Percentiles rank a stretch among this genome's conserved stretches.
Evolutionary conservation across 92 coral and sea anemone species (phyloP).

Genomic region (Isaurus tuberculatus): DNA sequence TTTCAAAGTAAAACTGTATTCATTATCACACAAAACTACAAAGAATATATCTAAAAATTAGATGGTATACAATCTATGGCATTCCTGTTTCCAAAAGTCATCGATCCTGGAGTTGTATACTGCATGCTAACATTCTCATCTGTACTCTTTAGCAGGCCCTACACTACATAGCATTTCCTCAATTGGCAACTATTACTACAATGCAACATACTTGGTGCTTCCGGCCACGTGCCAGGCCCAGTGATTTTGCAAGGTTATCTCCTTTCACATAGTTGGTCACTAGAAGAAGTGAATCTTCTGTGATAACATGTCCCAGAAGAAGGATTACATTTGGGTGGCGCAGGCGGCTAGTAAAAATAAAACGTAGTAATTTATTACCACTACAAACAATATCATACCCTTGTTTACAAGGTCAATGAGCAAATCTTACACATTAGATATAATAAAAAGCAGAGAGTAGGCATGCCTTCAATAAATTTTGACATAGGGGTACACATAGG

Average conservation of each 20-base stretch:
- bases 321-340: conserved; percentile 53
- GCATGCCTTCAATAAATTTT: no score
- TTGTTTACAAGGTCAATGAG: not conserved
- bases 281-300: conserved; percentile 31
- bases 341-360: conserved; percentile 29
- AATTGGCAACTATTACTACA: not conserved
- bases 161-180: not conserved
- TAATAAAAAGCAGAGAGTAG: not conserved
- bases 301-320: conserved; percentile 31
- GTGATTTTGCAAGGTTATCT: conserved; percentile 12
- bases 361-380: not conserved
- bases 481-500: no score
- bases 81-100: conserved; percentile 4
- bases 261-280: conserved; percentile 53
- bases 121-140: not conserved
- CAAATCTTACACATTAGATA: not conserved
- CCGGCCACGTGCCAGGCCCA: conserved; percentile 19
- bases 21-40: not conserved
- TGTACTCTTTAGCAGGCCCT: not conserved
- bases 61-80: not conserved
- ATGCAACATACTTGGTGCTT: conserved; percentile 29
- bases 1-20: not conserved
- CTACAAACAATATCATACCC: not conserved
- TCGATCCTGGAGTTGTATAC: not conserved
- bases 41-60: not conserved